Base-by-base conservation (phyloP, 1,140 invertebrate genomes). In the Goniozus legneri region DNA sequence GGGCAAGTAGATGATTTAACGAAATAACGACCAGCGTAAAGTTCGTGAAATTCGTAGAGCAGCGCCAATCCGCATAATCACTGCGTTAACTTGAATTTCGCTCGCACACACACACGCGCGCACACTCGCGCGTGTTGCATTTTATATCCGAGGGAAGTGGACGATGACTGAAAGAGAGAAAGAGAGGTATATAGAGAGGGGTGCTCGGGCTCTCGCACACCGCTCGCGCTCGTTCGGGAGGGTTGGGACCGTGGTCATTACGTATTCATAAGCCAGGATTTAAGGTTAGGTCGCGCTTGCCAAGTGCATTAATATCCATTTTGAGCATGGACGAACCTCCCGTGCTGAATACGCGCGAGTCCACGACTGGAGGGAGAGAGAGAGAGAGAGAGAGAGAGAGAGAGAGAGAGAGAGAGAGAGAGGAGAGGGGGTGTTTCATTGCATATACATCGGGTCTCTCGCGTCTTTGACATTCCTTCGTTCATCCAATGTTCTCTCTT, bases 221-320 rank as follows among this genome's bases (percentile, higher is more conserved):
- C n/a, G n/a, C n/a, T n/a, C n/a, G n/a, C n/a, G n/a, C n/a, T n/a
- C n/a, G n/a, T n/a, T n/a, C n/a, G n/a, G 38, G 44, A 51, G 47
- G 53, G 44, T 49, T 52, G 49, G 44, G 42, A 41, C 22, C 37
- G 31, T 27, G 52, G 45, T 54, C 58, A 60, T 67, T 65, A 58
- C 44, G 44, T 54, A 58, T 67, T 60, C 52, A 65, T 63, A 67
- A 69, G 59, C 47, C 46, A 53, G 55, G 53, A 66, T 67, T 65
- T 65, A 66, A 67, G 56, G 60, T 54, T 56, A 47, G 55, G 45
- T 58, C 53, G 32, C 34, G 54, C 48, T 41, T 50, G 31, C 44
- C 24, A 51, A 54, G 55, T 52, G 57, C 57, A 65, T 69, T 67
- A 69, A 69, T 69, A 67, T 67, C 65, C 56, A 63, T 65, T 67